Evolutionary conservation across 2,113 vertebrate genomes (phyloP).

Genomic region (Gallinago media): DNA sequence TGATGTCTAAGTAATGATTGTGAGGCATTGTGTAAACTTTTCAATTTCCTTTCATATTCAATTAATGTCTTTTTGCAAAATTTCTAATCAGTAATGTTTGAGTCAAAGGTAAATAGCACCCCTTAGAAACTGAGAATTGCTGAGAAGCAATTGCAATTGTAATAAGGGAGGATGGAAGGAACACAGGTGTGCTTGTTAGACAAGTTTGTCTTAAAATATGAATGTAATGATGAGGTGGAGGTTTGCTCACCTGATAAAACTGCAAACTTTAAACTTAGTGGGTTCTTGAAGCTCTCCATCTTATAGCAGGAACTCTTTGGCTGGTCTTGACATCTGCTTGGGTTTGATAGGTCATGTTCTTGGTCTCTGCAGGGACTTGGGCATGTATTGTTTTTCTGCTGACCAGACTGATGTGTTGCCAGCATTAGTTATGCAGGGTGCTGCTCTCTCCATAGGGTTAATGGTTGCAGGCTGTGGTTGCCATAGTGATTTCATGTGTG

Average conservation of each 20-base stretch:
- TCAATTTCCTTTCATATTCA: not conserved
- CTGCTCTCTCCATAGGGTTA: not conserved
- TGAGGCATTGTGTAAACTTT: not conserved
- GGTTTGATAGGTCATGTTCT: not conserved
- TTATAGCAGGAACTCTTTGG: not conserved
- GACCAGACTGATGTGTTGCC: accelerated
- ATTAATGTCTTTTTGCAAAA: not conserved
- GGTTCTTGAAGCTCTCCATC: not conserved
- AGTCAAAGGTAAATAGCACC: not conserved
- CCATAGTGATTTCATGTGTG: not conserved
- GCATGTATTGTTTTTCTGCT: accelerated
- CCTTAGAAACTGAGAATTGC: not conserved
- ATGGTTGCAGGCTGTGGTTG: not conserved
- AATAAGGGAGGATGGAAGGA: not conserved
- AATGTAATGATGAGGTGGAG: not conserved
- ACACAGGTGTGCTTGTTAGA: accelerated
- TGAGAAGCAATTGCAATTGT: not conserved
- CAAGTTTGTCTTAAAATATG: not conserved
- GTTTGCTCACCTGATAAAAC: not conserved
- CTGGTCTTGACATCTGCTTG: not conserved
- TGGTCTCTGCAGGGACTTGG: not conserved
- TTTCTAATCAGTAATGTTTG: not conserved
- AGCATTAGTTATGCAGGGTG: not conserved
- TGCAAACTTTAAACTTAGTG: not conserved
- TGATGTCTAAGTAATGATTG: not conserved